phyloP scores from a whole-genome alignment of 2,113 vertebrate genomes.

The Panthera tigris region DNA sequence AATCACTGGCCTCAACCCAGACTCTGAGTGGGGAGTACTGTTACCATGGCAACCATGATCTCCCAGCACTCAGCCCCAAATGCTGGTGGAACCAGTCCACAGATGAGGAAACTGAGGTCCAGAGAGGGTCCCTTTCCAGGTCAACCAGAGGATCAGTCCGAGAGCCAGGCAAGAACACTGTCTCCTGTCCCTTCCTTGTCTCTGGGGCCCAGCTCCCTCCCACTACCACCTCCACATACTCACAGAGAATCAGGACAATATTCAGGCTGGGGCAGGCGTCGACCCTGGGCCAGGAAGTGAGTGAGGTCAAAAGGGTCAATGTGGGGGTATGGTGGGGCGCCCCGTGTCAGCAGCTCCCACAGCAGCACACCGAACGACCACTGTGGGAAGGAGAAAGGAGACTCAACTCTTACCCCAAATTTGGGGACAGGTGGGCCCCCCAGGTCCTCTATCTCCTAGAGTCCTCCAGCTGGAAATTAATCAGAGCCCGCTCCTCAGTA shows the following conservation, averaged over 20 bases:
- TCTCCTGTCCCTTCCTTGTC: background rate
- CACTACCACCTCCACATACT: constrained; percentile 79
- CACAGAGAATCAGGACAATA: constrained; percentile 94
- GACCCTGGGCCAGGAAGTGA: constrained; percentile 90
- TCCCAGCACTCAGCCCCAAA: background rate
- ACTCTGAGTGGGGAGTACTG: constrained; percentile 56
- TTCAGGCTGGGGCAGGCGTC: constrained; percentile 93
- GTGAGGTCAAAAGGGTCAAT: constrained; percentile 96
- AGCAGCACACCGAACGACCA: constrained; percentile 98
- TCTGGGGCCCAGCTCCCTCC: background rate
- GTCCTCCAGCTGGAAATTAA: background rate
- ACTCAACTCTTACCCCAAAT: background rate
- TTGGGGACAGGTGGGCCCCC: background rate
- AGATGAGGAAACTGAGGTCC: constrained; percentile 63
- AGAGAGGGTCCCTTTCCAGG: background rate
- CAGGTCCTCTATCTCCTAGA: background rate
- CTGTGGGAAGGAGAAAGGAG: constrained; percentile 76
- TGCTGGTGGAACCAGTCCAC: background rate
- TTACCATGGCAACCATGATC: constrained; percentile 63
- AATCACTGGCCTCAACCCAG: constrained; percentile 69
- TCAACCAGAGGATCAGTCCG: background rate
- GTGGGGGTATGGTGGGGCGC: constrained; percentile 93
- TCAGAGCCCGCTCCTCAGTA: background rate
- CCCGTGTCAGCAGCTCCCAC: constrained; percentile 98
- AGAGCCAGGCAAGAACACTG: background rate